phyloP scores from a whole-genome alignment of 1,140 invertebrate genomes.

The Tachypleus tridentatus region DNA sequence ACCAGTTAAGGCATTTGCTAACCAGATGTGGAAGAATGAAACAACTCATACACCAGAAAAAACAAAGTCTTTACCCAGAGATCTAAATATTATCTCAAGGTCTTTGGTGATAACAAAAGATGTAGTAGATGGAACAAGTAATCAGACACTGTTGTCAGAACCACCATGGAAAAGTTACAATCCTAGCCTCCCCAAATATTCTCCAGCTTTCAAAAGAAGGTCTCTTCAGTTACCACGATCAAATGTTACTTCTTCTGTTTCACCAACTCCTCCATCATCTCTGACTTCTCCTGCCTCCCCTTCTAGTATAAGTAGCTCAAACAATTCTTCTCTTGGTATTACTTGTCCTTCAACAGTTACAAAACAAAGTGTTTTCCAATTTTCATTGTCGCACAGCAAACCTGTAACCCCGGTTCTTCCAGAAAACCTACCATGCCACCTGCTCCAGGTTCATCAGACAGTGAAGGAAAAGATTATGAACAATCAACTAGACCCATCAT shows the following conservation, averaged over 20 bases:
- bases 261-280: conserved; percentile 19
- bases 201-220: conserved; percentile 67
- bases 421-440: conserved; percentile 15
- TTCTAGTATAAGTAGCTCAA: neutral
- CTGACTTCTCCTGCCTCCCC: conserved; percentile 17
- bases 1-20: conserved; percentile 24
- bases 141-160: conserved; percentile 2
- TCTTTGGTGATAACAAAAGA: too few relatives aligned
- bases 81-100: conserved; percentile 5
- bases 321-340: too few relatives aligned
- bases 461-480: too few relatives aligned
- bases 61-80: conserved; percentile 14
- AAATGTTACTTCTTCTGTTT: conserved; percentile 15
- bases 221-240: conserved; percentile 38
- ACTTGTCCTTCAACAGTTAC: neutral
- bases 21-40: too few relatives aligned
- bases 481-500: too few relatives aligned
- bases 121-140: too few relatives aligned
- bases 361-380: conserved; percentile 18
- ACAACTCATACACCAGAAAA: neutral
- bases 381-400: conserved; percentile 21
- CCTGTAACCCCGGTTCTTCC: conserved; percentile 17
- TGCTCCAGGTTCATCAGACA: conserved; percentile 5
- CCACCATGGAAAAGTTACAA: conserved; percentile 13
- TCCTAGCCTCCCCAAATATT: conserved; percentile 53